Evolutionary conservation across 2,888 invertebrate species (phyloP).

Genomic region (Allolobophora icterica): DNA sequence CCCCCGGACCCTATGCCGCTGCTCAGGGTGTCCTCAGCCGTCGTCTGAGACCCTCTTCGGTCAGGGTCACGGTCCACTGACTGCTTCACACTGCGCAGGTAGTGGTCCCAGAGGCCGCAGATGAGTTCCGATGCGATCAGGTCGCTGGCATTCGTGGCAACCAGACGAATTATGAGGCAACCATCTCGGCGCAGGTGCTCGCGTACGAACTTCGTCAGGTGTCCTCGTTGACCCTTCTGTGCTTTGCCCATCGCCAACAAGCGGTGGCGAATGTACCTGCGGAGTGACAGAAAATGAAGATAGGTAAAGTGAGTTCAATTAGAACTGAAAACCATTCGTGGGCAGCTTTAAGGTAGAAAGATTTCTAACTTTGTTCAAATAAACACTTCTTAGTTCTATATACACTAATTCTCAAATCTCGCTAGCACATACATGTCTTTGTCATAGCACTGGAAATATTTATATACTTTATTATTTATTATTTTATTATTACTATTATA

Average conservation of each 20-base stretch:
- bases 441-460: no score
- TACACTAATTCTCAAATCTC: no score
- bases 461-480: no score
- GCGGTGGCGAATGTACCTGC: slow-evolving; percentile 42
- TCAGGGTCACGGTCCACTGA: neutral
- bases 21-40: neutral
- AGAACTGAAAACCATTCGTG: no score
- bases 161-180: slow-evolving; percentile 39
- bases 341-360: no score
- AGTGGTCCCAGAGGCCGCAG: slow-evolving; percentile 42
- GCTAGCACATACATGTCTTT: no score
- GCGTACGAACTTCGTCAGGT: slow-evolving; percentile 35
- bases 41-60: neutral
- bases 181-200: slow-evolving; percentile 41
- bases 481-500: no score
- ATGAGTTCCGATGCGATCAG: slow-evolving; percentile 41
- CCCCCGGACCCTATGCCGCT: neutral
- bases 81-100: slow-evolving; percentile 24
- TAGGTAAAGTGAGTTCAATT: neutral
- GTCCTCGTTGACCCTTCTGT: slow-evolving; percentile 24
- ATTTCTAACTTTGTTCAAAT: no score
- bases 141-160: slow-evolving; percentile 42
- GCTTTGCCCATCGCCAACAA: slow-evolving; percentile 44
- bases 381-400: no score
- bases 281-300: neutral